Evolutionary conservation across 2,797 vertebrate genomes (phyloP), one percentile per base, ranked within the genome.

Genomic region (Bryconaethiops microstoma): DNA sequence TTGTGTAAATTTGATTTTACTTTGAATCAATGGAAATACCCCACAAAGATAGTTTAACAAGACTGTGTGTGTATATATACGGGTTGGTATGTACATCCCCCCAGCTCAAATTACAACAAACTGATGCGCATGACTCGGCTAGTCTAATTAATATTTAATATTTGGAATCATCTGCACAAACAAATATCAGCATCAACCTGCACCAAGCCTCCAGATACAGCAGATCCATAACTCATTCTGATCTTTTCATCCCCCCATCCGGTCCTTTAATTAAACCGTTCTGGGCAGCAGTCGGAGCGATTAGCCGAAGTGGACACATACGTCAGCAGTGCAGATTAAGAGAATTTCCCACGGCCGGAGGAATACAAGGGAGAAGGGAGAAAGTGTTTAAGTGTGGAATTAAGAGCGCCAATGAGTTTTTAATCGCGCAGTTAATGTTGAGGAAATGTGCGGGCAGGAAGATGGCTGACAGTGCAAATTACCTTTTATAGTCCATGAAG

Each of bases 301-400:
- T 80, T 90, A 84, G 77, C 83, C 83, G 83, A 89, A 90, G 88
- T 81, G 64, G 83, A 88, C 84, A 81, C 88, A 88, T 85, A 92
- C 86, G 88, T 91, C 89, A 91, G 84, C 21, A 42, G 14, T 14
- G 25, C 23, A 50, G 72, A 74, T 64, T 39, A 39, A 52, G 74
- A 76, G 79, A 55, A n/a, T 63, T 42, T 70, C 74, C 81, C 72
- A 39, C 55, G 72, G 72, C 19, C 4, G 10, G 55, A 63, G 50
- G 59, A n/a, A 80, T 52, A 52, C 48, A 14, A 52, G 48, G 57
- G 39, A 77, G 74, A 73, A 45, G 88, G 88, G 87, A 88, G 92
- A 92, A 92, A 91, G 92, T 92, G 91, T 91, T 94, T 92, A 94
- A 88, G 90, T 87, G 87, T 88, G 89, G 90, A 92, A 94, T 93